A percentile compares a stretch with the other conserved stretches of the same genome.
Conservation (phyloP, 2,888 invertebrate species). For the Lochmaea capreae region DNA sequence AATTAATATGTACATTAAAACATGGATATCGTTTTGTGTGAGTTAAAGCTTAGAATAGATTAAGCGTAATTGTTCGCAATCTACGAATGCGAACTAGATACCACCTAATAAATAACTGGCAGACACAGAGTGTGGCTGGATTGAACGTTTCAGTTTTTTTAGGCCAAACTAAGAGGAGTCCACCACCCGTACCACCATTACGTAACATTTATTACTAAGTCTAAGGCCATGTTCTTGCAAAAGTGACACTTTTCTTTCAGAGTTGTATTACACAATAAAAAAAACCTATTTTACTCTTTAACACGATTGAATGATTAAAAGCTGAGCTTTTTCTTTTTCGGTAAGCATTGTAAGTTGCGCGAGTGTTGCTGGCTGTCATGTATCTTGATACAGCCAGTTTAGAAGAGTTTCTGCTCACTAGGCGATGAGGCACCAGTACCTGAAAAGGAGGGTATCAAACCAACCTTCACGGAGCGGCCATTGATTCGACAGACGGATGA, state of each 20-base stretch:
- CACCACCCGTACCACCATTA: conserved; percentile 54
- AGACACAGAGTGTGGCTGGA: conserved; percentile 46
- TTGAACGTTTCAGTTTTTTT: conserved; percentile 51
- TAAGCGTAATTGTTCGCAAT: conserved; percentile 44
- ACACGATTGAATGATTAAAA: conserved; percentile 64
- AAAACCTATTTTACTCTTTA: conserved; percentile 55
- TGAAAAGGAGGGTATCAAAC: conserved; percentile 93
- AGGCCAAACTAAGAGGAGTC: conserved; percentile 53
- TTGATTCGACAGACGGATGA: conserved; percentile 95
- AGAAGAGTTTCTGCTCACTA: conserved; percentile 68
- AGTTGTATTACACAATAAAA: conserved; percentile 53
- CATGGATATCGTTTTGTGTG: conserved; percentile 61
- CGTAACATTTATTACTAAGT: conserved; percentile 55
- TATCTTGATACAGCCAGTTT: conserved; percentile 62
- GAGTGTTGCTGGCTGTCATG: conserved; percentile 65
- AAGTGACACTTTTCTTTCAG: conserved; percentile 60
- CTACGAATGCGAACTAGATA: conserved; percentile 41
- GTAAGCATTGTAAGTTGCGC: conserved; percentile 64
- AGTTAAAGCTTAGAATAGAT: conserved; percentile 62
- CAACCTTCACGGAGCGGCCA: conserved; percentile 98
- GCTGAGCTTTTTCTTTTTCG: conserved; percentile 65
- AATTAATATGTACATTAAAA: conserved; percentile 62
- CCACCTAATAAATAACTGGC: conserved; percentile 33
- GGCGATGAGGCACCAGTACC: conserved; percentile 96
- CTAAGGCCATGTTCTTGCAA: conserved; percentile 67